These are phyloP conservation scores for Coregonus sp. DNA, from an alignment of 2,797 vertebrate species.

Conservation along the genomic window DNA sequence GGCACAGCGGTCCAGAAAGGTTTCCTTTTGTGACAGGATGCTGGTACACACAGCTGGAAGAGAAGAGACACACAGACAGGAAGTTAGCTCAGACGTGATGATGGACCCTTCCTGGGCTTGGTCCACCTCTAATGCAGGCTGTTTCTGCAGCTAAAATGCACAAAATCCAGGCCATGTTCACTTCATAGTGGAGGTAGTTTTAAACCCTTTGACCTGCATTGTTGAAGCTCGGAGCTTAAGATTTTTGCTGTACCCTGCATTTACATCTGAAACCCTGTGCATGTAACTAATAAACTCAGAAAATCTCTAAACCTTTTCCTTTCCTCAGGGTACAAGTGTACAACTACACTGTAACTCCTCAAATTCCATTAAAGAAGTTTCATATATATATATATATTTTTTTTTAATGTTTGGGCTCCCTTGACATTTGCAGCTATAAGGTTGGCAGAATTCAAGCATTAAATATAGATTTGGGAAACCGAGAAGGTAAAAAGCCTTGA, in stretches of 20 bases:
- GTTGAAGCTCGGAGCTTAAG: too few relatives aligned
- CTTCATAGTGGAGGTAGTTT: not conserved
- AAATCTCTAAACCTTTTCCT: conserved; percentile 3
- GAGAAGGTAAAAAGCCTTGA: conserved; percentile 2
- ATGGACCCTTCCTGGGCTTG: conserved; percentile 28
- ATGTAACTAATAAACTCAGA: not conserved
- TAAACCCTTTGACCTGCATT: not conserved
- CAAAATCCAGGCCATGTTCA: conserved; percentile 10
- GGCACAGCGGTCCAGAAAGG: conserved; percentile 86
- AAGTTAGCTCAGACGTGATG: conserved; percentile 38
- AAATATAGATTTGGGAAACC: not conserved
- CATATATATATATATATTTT: not conserved
- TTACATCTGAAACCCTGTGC: not conserved
- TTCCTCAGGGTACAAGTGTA: conserved; percentile 1
- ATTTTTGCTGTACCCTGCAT: not conserved
- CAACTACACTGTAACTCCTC: conserved; percentile 1
- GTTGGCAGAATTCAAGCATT: conserved; percentile 11
- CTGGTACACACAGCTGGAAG: conserved; percentile 89
- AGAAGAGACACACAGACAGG: conserved; percentile 25
- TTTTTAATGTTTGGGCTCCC: not conserved
- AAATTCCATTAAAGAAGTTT: not conserved
- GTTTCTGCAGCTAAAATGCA: conserved; percentile 36
- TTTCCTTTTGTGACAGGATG: conserved; percentile 95
- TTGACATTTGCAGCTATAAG: conserved; percentile 14
- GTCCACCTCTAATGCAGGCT: conserved; percentile 3